Percentiles rank a stretch among this genome's conserved stretches.
These are phyloP conservation scores for Neelides sp. DNA, from an alignment of 1,140 invertebrate genomes.

Conservation along the genomic window DNA sequence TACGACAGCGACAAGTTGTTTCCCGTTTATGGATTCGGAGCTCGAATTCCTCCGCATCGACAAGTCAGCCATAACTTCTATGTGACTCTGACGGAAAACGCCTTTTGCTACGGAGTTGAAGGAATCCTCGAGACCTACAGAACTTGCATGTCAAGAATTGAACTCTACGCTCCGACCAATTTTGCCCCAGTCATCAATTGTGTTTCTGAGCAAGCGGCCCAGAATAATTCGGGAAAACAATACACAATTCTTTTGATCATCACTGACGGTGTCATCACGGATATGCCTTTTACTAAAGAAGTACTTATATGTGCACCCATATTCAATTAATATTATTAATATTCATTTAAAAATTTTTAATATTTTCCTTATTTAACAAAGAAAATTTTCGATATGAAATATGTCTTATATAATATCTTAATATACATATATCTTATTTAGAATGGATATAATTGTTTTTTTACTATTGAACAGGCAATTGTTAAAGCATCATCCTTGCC, in stretches of 20 bases:
- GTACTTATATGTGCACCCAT: no score
- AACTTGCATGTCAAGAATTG: no score
- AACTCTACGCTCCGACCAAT: no score
- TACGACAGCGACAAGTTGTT: slow-evolving; percentile 46
- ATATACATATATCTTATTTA: no score
- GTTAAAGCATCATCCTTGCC: slow-evolving; percentile 39
- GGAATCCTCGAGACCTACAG: no score
- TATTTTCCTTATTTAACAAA: no score
- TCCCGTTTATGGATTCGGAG: slow-evolving; percentile 46
- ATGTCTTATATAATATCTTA: no score
- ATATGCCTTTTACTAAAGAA: slow-evolving; percentile 47
- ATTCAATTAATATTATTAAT: no score
- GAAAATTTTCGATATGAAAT: no score
- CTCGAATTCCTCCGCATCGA: slow-evolving; percentile 41
- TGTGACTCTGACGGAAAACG: slow-evolving; percentile 36
- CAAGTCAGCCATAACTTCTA: slow-evolving; percentile 45
- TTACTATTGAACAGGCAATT: slow-evolving; percentile 29
- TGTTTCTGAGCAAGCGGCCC: slow-evolving; percentile 39
- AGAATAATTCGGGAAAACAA: slow-evolving; percentile 38
- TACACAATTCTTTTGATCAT: slow-evolving; percentile 53
- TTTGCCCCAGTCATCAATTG: slow-evolving; percentile 50
- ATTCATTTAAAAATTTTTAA: no score
- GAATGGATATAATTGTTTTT: no score
- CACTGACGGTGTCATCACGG: slow-evolving; percentile 53
- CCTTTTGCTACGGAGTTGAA: slow-evolving; percentile 45